Base-by-base conservation (phyloP, 2,888 invertebrate species). In the Nemapogon koenigi region DNA sequence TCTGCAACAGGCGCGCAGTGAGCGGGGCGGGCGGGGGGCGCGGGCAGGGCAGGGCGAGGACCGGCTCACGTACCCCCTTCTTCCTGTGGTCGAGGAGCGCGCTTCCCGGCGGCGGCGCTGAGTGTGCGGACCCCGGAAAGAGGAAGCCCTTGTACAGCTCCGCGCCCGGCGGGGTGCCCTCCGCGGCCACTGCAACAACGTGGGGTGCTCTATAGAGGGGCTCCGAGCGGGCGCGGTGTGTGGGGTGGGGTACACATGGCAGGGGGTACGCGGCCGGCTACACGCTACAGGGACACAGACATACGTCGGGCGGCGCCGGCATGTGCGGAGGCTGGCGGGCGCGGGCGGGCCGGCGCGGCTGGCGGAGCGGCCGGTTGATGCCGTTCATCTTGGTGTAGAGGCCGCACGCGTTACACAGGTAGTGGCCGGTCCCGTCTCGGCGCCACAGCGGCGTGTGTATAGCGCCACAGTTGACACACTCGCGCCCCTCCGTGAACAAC, bases 301-400 rank as follows among this genome's bases (percentile, higher is more conserved):
- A 68, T 68, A 66, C 67, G 61, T 65, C 63, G 53, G 63, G 62
- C 57, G 68, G 59, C 59, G 62, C 55, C 49, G 50, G 57, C 58
- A 68, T 62, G 62, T 53, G 65, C 59, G 67, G 61, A 57, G 69
- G 69, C 65, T 62, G 68, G 53, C 78, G 75, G 69, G 68, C 64
- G 84, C 93, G 91, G 84, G 97, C 97, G 88, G 96, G 88, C 85
- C 94, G 83, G 73, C 97, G 94, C 67, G 95, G 95, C 50, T 97
- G 97, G 82, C 97, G 97, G 57, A 98, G 85, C 49, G 97, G 97
- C 55, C 97, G 85, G 82, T 96, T 96, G 87, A 94, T 92, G 65
- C 97, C 97, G 81, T 98, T 98, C 94, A 97, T 97, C 83, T 97
- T 97, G 82, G 94, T 94, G 86, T 98, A 98, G 60, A 99, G 91